Evolutionary conservation across 2,797 vertebrate genomes (phyloP).

Genomic region (Acanthopagrus latus): DNA sequence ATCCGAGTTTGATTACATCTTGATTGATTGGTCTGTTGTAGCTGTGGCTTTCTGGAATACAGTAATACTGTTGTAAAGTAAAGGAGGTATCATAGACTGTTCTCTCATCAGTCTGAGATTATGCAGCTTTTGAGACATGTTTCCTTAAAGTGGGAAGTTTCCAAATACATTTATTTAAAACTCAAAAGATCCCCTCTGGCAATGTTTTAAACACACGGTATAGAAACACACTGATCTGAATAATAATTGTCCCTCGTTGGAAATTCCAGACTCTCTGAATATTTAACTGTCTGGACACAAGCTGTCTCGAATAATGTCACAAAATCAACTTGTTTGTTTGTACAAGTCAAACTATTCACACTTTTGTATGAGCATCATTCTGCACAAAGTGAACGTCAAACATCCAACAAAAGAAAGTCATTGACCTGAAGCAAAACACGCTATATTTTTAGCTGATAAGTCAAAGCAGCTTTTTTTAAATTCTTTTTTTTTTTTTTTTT

Average conservation of each 20-base stretch:
- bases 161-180: background rate
- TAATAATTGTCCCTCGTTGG: background rate
- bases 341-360: too few species aligned
- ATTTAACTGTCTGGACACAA: background rate
- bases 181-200: background rate
- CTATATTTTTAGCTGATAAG: too few species aligned
- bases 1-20: background rate
- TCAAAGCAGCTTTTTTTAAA: background rate
- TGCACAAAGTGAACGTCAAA: too few species aligned
- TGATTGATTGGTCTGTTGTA: background rate
- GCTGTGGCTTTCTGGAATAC: background rate
- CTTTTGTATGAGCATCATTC: too few species aligned
- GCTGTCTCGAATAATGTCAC: too few species aligned
- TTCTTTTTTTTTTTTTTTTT: too few species aligned
- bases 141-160: background rate
- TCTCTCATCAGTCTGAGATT: background rate
- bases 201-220: background rate
- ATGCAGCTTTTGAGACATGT: background rate
- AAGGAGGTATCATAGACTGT: background rate
- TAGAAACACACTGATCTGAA: background rate
- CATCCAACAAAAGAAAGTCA: too few species aligned
- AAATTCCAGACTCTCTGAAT: background rate
- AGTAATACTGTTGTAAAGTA: background rate
- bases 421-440: too few species aligned
- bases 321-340: too few species aligned